These are phyloP conservation scores for Ctenicera cuprea DNA, from an alignment of 2,888 invertebrate genomes.

Conservation along the genomic window DNA sequence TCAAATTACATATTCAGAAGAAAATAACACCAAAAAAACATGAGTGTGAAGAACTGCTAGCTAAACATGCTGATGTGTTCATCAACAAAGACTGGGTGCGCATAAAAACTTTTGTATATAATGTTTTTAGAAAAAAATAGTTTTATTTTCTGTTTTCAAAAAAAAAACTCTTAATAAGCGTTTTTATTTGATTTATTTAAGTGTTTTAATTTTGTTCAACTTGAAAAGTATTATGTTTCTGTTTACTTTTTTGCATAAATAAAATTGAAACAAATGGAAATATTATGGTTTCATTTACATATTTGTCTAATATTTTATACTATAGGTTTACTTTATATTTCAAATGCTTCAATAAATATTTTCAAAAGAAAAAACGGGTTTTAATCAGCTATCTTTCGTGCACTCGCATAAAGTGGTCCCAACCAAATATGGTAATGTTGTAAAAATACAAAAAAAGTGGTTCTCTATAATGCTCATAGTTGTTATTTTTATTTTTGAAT, in stretches of 20 bases:
- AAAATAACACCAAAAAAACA: constrained; percentile 25
- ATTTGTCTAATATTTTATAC: neutral
- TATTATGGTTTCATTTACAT: neutral
- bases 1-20: constrained; percentile 8
- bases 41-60: constrained; percentile 15
- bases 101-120: too few relatives aligned
- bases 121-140: constrained; percentile 4
- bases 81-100: too few relatives aligned
- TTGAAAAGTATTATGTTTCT: neutral
- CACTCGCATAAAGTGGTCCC: constrained; percentile 1
- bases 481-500: too few relatives aligned
- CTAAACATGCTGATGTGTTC: neutral
- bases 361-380: too few relatives aligned
- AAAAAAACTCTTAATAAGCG: neutral
- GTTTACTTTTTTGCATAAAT: neutral
- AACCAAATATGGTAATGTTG: neutral
- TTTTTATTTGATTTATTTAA: neutral
- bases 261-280: neutral
- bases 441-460: neutral
- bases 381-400: neutral
- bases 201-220: neutral
- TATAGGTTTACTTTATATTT: too few relatives aligned
- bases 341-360: too few relatives aligned
- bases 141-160: too few relatives aligned
- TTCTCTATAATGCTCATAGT: too few relatives aligned